Evolutionary conservation across 2,797 vertebrate genomes (phyloP), one percentile per base, ranked within the genome.

Genomic region (Anisognathus igniventris): DNA sequence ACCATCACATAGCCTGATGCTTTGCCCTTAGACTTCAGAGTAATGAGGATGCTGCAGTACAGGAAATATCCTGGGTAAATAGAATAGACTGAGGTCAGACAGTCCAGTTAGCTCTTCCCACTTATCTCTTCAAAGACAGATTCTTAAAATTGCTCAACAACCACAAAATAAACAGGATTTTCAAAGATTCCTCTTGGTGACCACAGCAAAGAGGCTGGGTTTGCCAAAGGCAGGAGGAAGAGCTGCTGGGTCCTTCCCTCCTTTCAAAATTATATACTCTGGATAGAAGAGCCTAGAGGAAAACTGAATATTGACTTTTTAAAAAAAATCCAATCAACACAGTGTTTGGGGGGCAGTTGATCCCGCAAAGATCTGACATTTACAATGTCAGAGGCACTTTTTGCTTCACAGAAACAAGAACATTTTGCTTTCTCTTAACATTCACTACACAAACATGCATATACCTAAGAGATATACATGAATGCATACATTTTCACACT

Each of bases 161-260:
- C 42, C 62, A 80, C 68, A 86, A 75, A 88, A 61, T 33, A 48
- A 95, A 50, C 35, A 54, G 8, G 58, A 83, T 83, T 70, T 67
- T 87, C 67, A 67, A 81, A 82, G 33, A 64, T 44, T 85, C 71
- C 81, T 82, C 72, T 68, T 13, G 30, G 74, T 25, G 48, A 83
- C 6, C 72, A 31, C 24, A 80, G 77, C 4, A 25, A 54, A 86
- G 58, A 62, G 28, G 33, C 9, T 51, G 28, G 3, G 8, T 65
- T 90, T 88, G 30, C 31, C 57, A 67, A 77, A 79, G 57, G 19
- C 44, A 80, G 45, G 15, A 80, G 39, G 24, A 82, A 70, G 27
- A 40, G 71, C 31, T 68, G 14, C 44, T 47, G 44, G 18, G 35
- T 37, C 42, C 35, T 83, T 4, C 68, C 2, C 30, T 74, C 19